Evolutionary conservation across 2,888 invertebrate genomes (phyloP).

Genomic region (Pegoplata infirma): DNA sequence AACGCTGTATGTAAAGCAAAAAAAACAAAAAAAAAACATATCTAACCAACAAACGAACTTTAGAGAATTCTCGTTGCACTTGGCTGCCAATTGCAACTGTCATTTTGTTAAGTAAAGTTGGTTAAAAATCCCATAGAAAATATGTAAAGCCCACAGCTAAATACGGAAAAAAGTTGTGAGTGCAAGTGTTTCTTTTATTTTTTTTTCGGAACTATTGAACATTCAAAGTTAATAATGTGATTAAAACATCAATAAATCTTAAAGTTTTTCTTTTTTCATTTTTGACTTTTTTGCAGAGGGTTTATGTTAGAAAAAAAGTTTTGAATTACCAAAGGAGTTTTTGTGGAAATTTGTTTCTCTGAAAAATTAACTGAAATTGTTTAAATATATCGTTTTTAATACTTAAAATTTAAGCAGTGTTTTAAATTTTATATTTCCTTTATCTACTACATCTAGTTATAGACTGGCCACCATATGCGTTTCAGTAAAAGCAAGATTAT

Average conservation of each 20-base stretch:
- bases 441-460: not conserved
- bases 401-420: not conserved
- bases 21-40: not conserved
- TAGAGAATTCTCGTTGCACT: slow-evolving; percentile 59
- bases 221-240: slow-evolving; percentile 46
- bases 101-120: slow-evolving; percentile 49
- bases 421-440: not conserved
- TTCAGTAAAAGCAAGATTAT: slow-evolving; percentile 31
- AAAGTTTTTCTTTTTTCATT: too few species aligned
- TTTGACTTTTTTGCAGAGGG: not conserved
- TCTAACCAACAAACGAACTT: slow-evolving; percentile 49
- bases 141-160: not conserved
- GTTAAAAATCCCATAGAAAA: slow-evolving; percentile 16
- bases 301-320: not conserved
- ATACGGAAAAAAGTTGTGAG: not conserved
- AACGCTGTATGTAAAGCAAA: too few species aligned
- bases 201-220: slow-evolving; percentile 25
- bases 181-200: not conserved
- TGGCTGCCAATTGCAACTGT: slow-evolving; percentile 61
- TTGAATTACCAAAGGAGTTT: not conserved
- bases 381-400: not conserved
- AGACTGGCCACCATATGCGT: slow-evolving; percentile 29
- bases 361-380: not conserved
- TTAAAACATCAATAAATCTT: slow-evolving; percentile 52
- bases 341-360: not conserved